These are phyloP conservation scores for Epinotia ramella DNA, from an alignment of 2,888 invertebrate genomes.

Conservation along the genomic window DNA sequence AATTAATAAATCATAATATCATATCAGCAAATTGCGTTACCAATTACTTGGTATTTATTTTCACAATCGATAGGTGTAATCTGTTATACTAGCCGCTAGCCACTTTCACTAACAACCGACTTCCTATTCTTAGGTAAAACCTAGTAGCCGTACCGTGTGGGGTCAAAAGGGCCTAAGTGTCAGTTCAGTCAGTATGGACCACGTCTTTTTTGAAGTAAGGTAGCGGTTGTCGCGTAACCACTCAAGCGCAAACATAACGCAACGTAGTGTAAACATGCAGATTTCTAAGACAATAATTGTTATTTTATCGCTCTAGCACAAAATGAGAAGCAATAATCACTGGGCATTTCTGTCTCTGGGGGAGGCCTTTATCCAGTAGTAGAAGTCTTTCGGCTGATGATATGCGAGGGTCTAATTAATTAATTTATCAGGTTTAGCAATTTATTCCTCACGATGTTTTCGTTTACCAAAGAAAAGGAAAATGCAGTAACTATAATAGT, in stretches of 20 bases:
- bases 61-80: slow-evolving; percentile 9
- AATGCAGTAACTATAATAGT: no score
- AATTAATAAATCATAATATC: not conserved
- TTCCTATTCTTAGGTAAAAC: slow-evolving; percentile 41
- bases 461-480: no score
- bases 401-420: no score
- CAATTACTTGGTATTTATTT: slow-evolving; percentile 15
- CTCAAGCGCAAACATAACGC: slow-evolving; percentile 30
- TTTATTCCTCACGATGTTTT: no score
- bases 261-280: slow-evolving; percentile 31
- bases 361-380: no score
- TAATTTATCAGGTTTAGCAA: no score
- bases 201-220: not conserved
- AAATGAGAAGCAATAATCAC: not conserved
- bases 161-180: not conserved
- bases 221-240: slow-evolving; percentile 36
- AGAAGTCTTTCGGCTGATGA: no score
- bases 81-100: slow-evolving; percentile 14
- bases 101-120: slow-evolving; percentile 34
- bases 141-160: slow-evolving; percentile 3
- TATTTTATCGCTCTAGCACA: slow-evolving; percentile 5
- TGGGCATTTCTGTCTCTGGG: no score
- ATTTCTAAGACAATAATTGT: slow-evolving; percentile 24
- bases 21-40: slow-evolving; percentile 4
- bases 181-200: not conserved